These are phyloP conservation scores for Piscicola geometra DNA, from an alignment of 2,888 invertebrate species.

Conservation along the genomic window DNA sequence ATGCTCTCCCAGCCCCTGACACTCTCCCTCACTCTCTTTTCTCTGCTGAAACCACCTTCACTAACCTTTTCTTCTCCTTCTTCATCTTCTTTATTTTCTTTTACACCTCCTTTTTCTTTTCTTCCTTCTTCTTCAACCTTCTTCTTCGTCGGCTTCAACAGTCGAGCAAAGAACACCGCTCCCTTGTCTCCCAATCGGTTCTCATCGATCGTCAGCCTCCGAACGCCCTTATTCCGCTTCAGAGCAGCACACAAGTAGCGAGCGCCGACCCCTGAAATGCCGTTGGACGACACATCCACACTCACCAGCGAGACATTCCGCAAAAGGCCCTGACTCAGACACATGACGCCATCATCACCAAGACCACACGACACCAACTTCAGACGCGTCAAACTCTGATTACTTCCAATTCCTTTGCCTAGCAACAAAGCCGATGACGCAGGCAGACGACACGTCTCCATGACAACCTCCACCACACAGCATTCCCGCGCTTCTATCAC, in stretches of 20 bases:
- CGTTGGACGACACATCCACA: slow-evolving; percentile 7
- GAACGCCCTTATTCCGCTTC: slow-evolving; percentile 3
- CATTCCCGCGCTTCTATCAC: slow-evolving; percentile 23
- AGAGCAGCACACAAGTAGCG: not conserved
- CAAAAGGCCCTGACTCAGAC: slow-evolving; percentile 8
- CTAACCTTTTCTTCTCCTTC: not conserved
- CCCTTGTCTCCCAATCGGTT: not conserved
- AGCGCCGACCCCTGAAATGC: not conserved
- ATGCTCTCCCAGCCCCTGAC: not conserved
- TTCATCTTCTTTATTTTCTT: not conserved
- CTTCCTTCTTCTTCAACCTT: not conserved
- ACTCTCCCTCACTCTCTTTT: not conserved
- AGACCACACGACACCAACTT: slow-evolving; percentile 14
- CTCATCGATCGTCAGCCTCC: not conserved
- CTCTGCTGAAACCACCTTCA: no score
- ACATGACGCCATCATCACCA: slow-evolving; percentile 22
- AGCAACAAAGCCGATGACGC: slow-evolving; percentile 12
- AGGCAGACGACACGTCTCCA: slow-evolving; percentile 2
- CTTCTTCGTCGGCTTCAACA: not conserved
- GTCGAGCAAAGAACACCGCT: not conserved
- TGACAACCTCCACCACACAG: slow-evolving; percentile 21
- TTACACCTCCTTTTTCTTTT: not conserved
- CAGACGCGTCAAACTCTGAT: slow-evolving; percentile 19
- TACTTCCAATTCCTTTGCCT: slow-evolving; percentile 4
- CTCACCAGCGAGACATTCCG: slow-evolving; percentile 1